phyloP scores from a whole-genome alignment of 1,140 invertebrate species.

The Potamilus streckersoni region DNA sequence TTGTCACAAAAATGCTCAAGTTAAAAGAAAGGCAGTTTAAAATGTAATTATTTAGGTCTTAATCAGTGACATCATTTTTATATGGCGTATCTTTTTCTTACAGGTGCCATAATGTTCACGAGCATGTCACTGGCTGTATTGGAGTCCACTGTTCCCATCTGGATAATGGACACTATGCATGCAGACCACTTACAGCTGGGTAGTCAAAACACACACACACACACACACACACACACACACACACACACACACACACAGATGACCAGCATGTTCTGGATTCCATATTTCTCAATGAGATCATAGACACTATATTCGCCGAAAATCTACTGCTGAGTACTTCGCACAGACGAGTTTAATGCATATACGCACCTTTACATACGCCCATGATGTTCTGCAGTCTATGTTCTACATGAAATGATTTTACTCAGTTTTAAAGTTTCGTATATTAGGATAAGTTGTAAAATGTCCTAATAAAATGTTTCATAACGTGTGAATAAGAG shows the following conservation, averaged over 20 bases:
- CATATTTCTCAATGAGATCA: slow-evolving; percentile 84
- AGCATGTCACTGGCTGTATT: slow-evolving; percentile 98
- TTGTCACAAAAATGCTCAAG: no score
- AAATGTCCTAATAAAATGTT: neutral
- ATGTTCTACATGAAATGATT: neutral
- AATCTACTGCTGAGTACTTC: slow-evolving; percentile 80
- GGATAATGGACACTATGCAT: slow-evolving; percentile 99
- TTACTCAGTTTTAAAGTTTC: neutral
- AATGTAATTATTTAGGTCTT: no score
- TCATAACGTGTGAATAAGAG: neutral
- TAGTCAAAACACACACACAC: slow-evolving; percentile 3
- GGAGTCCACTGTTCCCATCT: slow-evolving; percentile 91
- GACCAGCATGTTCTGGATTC: slow-evolving; percentile 78
- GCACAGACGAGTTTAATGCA: no score
- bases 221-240: no score
- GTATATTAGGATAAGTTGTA: neutral
- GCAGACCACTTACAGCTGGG: slow-evolving; percentile 85
- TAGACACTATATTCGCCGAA: slow-evolving; percentile 92
- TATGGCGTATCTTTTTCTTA: neutral
- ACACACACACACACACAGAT: no score
- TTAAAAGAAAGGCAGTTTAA: no score
- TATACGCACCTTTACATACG: no score
- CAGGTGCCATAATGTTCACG: slow-evolving; percentile 96
- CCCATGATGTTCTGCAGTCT: no score
- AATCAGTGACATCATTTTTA: no score